Evolutionary conservation across 2,888 invertebrate genomes (phyloP).

Genomic region (Tinea pellionella): DNA sequence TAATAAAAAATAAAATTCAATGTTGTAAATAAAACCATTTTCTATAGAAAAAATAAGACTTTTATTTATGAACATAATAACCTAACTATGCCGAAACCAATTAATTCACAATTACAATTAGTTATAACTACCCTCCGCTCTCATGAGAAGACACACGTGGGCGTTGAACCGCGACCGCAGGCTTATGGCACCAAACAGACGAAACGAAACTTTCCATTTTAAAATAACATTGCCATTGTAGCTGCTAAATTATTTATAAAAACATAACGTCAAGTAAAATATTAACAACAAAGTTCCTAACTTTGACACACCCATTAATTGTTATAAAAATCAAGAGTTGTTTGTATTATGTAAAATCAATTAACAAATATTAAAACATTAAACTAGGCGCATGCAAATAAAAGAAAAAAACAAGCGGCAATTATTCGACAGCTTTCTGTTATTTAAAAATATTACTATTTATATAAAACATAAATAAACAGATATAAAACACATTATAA

Average conservation of each 20-base stretch:
- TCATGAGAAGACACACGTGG: not conserved
- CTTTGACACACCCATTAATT: no score
- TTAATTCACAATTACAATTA: constrained; percentile 23
- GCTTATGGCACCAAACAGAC: constrained; percentile 25
- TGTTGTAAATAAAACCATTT: not conserved
- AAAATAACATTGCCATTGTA: not conserved
- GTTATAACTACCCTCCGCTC: not conserved
- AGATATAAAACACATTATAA: no score
- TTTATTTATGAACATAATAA: constrained; percentile 27
- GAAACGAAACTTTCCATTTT: constrained; percentile 13
- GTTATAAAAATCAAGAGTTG: no score
- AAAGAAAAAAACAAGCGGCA: no score
- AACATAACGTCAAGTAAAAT: not conserved
- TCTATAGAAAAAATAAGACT: constrained; percentile 25
- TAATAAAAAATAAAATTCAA: no score
- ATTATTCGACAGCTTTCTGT: no score
- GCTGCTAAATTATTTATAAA: not conserved
- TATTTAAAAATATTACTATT: no score
- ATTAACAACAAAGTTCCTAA: no score
- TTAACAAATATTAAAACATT: no score
- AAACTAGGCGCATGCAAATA: no score
- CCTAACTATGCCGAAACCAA: constrained; percentile 29
- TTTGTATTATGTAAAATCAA: no score
- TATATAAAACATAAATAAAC: no score
- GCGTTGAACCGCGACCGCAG: constrained; percentile 15